Evolutionary conservation across 1,140 invertebrate genomes (phyloP).

Genomic region (Drosophila paulistorum): DNA sequence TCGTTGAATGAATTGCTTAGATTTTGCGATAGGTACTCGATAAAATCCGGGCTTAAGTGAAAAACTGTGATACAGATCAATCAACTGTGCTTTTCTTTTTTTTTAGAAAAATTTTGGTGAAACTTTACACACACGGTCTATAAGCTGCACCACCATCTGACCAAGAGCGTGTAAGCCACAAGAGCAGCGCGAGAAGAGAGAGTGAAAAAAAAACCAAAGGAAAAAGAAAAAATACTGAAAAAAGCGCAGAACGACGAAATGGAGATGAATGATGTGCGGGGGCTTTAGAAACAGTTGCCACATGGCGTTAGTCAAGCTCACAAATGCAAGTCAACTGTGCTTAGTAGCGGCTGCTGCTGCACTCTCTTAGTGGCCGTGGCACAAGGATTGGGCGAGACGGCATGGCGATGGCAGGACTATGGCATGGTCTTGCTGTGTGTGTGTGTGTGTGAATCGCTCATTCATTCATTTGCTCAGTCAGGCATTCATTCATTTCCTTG

Average conservation of each 20-base stretch:
- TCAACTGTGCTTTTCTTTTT: conserved; percentile 28
- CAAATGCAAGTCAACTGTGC: conserved; percentile 60
- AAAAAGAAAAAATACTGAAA: neutral
- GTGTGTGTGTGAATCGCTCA: conserved; percentile 45
- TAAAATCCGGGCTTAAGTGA: conserved; percentile 33
- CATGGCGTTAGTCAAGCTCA: conserved; percentile 61
- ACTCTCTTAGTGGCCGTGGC: conserved; percentile 38
- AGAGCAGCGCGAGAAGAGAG: conserved; percentile 11
- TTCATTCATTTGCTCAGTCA: conserved; percentile 78
- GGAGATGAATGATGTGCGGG: conserved; percentile 64
- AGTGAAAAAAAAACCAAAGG: too few species aligned
- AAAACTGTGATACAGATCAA: conserved; percentile 44
- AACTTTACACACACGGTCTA: too few species aligned
- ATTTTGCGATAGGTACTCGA: conserved; percentile 3
- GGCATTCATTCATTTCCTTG: conserved; percentile 80
- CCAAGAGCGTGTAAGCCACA: conserved; percentile 40
- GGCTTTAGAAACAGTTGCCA: conserved; percentile 64
- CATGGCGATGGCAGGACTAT: too few species aligned
- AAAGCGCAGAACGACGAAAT: conserved; percentile 39
- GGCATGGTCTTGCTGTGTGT: neutral
- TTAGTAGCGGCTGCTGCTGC: conserved; percentile 31
- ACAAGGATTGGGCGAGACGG: neutral
- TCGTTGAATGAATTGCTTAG: conserved; percentile 7
- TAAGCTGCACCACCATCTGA: conserved; percentile 32
- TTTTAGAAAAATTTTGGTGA: neutral